phyloP scores from a whole-genome alignment of 1,140 invertebrate genomes.

The Dreissena rostriformis region DNA sequence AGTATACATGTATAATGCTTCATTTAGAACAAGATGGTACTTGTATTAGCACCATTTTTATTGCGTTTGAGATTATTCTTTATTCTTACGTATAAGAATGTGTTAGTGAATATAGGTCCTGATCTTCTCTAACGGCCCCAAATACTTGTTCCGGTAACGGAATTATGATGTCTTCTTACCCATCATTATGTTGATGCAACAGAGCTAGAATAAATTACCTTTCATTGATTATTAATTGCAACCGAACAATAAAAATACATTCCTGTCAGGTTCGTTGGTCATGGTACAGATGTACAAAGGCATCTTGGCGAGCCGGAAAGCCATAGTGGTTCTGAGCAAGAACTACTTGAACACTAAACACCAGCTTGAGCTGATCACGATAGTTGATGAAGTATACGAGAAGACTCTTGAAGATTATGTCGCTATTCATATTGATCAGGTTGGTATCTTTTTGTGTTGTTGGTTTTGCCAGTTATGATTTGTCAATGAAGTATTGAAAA shows the following conservation, averaged over 20 bases:
- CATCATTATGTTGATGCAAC: not conserved
- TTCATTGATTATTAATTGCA: not conserved
- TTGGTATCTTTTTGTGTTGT: no score
- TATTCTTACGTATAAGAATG: no score
- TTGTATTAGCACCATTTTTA: no score
- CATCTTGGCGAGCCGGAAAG: conserved; percentile 61
- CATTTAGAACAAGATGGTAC: no score
- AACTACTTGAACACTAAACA: conserved; percentile 57
- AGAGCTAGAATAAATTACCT: not conserved
- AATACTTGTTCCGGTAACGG: not conserved
- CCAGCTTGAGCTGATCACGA: conserved; percentile 58
- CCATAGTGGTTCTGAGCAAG: conserved; percentile 62
- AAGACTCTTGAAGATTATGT: conserved; percentile 55
- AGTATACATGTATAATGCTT: no score
- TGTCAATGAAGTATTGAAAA: no score
- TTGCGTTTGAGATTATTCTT: no score
- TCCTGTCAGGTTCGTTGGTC: conserved; percentile 36
- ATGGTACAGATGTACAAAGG: conserved; percentile 54
- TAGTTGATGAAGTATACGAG: conserved; percentile 37
- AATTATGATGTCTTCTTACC: not conserved
- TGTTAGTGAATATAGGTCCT: no score
- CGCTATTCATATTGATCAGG: conserved; percentile 58
- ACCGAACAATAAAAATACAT: not conserved
- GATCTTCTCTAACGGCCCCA: not conserved
- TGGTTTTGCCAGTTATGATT: no score